A percentile compares a stretch with the other conserved stretches of the same genome.
Evolutionary conservation across 2,797 vertebrate species (phyloP).

Genomic region (Menidia menidia): DNA sequence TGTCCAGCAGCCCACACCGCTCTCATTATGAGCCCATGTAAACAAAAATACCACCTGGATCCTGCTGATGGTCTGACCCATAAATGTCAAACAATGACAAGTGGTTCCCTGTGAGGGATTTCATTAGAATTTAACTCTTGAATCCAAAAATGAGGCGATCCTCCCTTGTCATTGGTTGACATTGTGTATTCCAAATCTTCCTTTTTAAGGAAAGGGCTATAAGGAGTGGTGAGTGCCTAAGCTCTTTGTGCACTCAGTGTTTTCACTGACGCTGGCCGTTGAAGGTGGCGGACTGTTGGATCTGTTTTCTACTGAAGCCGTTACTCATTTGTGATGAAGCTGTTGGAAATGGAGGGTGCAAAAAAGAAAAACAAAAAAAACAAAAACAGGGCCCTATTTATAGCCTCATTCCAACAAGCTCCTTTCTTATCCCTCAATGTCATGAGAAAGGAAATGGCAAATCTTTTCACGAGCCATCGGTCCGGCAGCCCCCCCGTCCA

Average conservation of each 20-base stretch:
- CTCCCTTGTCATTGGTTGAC: slow-evolving; percentile 81
- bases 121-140: background rate
- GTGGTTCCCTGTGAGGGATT: slow-evolving; percentile 1
- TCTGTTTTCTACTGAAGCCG: background rate
- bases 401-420: slow-evolving; percentile 35
- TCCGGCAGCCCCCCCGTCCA: slow-evolving; percentile 13
- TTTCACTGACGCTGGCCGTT: slow-evolving; percentile 22
- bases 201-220: slow-evolving; percentile 6
- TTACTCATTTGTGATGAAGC: slow-evolving; percentile 9
- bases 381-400: slow-evolving; percentile 54
- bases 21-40: slow-evolving; percentile 62
- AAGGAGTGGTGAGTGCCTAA: slow-evolving; percentile 30
- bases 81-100: slow-evolving; percentile 19
- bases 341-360: slow-evolving; percentile 29
- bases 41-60: slow-evolving; percentile 60
- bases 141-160: slow-evolving; percentile 5
- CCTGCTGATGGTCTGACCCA: slow-evolving; percentile 17
- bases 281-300: slow-evolving; percentile 15
- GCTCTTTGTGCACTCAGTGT: slow-evolving; percentile 25
- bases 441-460: slow-evolving; percentile 45
- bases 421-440: slow-evolving; percentile 59
- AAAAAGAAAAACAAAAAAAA: slow-evolving; percentile 26
- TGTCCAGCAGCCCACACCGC: slow-evolving; percentile 32
- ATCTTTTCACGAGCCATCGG: slow-evolving; percentile 14
- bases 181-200: slow-evolving; percentile 65